phyloP scores from a whole-genome alignment of 2,797 vertebrate species.

The Hirundo rustica region DNA sequence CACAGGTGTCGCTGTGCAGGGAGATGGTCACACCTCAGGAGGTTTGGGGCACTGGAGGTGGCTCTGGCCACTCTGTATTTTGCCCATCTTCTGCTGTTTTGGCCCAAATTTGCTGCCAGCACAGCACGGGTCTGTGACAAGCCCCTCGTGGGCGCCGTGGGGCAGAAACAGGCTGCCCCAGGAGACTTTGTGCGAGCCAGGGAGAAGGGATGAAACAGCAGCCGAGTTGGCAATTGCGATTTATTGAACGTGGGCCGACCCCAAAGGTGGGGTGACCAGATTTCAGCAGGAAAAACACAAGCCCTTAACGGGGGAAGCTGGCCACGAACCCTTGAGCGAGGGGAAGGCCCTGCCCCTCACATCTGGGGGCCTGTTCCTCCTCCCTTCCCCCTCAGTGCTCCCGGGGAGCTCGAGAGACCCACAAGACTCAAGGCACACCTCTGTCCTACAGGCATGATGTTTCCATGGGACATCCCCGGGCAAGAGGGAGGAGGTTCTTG shows the following conservation, averaged over 20 bases:
- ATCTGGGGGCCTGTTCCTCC: neutral
- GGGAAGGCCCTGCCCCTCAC: neutral
- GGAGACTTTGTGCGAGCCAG: neutral
- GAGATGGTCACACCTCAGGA: rapidly evolving
- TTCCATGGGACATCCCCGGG: rapidly evolving
- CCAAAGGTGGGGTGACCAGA: neutral
- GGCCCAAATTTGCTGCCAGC: neutral
- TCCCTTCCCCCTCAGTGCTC: neutral
- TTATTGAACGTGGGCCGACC: neutral
- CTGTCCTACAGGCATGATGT: neutral
- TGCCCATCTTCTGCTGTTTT: neutral
- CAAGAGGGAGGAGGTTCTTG: rapidly evolving
- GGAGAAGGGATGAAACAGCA: neutral
- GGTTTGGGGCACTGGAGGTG: neutral
- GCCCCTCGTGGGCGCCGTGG: neutral
- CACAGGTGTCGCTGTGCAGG: neutral
- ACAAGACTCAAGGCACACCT: neutral
- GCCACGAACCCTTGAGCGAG: neutral
- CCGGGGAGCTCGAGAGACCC: neutral
- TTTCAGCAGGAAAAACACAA: neutral
- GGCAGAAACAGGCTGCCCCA: neutral
- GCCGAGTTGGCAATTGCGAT: neutral
- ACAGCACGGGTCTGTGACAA: neutral
- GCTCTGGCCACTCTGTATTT: neutral
- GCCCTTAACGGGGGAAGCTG: neutral